Evolutionary conservation across 2,888 invertebrate genomes (phyloP).

Genomic region (Himalopsyche anomala): DNA sequence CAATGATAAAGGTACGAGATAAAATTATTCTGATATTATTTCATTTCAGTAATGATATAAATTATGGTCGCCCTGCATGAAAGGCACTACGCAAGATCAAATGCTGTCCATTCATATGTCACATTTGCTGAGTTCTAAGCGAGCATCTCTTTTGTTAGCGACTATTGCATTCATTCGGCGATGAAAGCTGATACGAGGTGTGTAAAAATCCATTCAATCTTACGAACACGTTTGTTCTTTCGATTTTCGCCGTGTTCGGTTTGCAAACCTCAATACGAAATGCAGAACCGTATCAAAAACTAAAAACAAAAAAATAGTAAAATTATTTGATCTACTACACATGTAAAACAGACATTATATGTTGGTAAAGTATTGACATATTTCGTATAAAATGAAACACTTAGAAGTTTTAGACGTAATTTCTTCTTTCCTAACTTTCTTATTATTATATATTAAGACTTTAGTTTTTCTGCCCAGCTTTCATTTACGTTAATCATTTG

Average conservation of each 20-base stretch:
- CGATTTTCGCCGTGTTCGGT: neutral
- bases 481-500: no score
- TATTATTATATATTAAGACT: no score
- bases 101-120: conserved; percentile 40
- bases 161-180: conserved; percentile 23
- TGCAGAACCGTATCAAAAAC: neutral
- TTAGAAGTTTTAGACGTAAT: no score
- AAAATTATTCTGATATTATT: no score
- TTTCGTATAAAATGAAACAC: no score
- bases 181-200: conserved; percentile 39
- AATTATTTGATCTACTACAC: neutral
- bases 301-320: neutral
- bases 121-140: conserved; percentile 34
- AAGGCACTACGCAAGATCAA: conserved; percentile 15
- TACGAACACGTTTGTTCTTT: conserved; percentile 15
- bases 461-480: no score
- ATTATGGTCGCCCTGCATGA: neutral
- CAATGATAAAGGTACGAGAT: no score
- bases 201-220: conserved; percentile 33
- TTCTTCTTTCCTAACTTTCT: no score
- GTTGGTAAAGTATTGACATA: no score
- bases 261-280: neutral
- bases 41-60: neutral
- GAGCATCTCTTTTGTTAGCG: conserved; percentile 16
- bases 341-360: no score